These are phyloP conservation scores for Athene cunicularia DNA, from an alignment of 2,113 vertebrate genomes.

Conservation along the genomic window DNA sequence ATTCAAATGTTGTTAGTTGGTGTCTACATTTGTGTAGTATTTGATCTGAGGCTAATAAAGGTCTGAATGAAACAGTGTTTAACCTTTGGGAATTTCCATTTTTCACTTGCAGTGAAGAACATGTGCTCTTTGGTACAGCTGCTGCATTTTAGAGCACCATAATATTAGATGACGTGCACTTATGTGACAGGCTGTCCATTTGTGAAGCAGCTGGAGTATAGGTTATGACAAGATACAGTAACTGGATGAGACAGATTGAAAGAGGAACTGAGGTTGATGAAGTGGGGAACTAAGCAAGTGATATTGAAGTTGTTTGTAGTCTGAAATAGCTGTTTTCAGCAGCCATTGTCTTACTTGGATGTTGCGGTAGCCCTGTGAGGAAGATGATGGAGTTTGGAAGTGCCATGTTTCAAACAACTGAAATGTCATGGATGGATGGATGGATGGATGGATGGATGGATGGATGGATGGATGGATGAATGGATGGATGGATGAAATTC, in stretches of 20 bases:
- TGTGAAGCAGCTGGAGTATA: background rate
- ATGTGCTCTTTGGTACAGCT: background rate
- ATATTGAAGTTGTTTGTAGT: accelerated
- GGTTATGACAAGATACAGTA: background rate
- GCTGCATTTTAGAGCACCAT: accelerated
- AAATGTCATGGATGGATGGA: background rate
- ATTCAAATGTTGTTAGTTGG: background rate
- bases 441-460: background rate
- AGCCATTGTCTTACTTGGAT: background rate
- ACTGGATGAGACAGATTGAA: background rate
- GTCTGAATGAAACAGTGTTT: background rate
- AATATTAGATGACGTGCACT: accelerated
- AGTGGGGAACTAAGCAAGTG: background rate
- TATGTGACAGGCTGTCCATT: background rate
- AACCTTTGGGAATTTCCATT: background rate
- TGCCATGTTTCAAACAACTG: background rate
- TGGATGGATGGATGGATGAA: background rate
- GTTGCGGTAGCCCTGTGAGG: background rate
- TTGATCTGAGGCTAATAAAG: background rate
- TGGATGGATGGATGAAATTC: background rate
- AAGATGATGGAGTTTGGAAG: background rate
- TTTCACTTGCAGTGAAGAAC: background rate
- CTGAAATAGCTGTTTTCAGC: background rate
- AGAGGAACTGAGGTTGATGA: background rate
- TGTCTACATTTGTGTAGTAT: accelerated